A percentile compares a stretch with the other conserved stretches of the same genome.
Conservation (phyloP, 1,140 invertebrate species). For the Cherax quadricarinatus region DNA sequence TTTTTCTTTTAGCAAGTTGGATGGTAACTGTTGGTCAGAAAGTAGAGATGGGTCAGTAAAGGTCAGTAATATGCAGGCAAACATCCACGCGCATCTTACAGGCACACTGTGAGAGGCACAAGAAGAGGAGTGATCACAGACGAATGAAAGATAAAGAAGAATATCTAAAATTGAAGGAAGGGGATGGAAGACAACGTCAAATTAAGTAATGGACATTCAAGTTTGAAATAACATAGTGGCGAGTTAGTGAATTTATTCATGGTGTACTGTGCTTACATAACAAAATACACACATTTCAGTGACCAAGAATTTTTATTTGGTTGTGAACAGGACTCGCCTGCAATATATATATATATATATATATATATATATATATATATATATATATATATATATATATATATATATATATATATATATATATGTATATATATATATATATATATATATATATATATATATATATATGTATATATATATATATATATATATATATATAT, state of each 20-base stretch:
- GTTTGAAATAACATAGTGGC: conserved; percentile 1
- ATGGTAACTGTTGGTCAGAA: conserved; percentile 72
- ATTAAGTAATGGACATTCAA: conserved; percentile 44
- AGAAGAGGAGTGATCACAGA: conserved; percentile 13
- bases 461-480: too few relatives aligned
- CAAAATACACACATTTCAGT: not conserved
- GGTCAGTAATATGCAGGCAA: conserved; percentile 45
- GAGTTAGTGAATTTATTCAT: not conserved
- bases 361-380: too few relatives aligned
- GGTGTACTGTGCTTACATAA: not conserved
- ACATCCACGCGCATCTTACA: conserved; percentile 53
- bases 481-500: too few relatives aligned
- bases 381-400: too few relatives aligned
- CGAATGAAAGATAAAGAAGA: conserved; percentile 53
- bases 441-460: too few relatives aligned
- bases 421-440: too few relatives aligned
- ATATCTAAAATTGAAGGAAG: conserved; percentile 56
- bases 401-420: too few relatives aligned
- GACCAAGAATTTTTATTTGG: not conserved
- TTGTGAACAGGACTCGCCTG: not conserved
- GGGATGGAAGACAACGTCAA: conserved; percentile 45
- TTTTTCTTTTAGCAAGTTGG: conserved; percentile 45
- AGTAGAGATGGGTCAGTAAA: conserved; percentile 64
- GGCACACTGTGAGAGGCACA: conserved; percentile 49
- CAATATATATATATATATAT: not conserved